A percentile compares a stretch with the other conserved stretches of the same genome.
Conservation (phyloP, 2,113 vertebrate genomes). For the Ginglymostoma cirratum region DNA sequence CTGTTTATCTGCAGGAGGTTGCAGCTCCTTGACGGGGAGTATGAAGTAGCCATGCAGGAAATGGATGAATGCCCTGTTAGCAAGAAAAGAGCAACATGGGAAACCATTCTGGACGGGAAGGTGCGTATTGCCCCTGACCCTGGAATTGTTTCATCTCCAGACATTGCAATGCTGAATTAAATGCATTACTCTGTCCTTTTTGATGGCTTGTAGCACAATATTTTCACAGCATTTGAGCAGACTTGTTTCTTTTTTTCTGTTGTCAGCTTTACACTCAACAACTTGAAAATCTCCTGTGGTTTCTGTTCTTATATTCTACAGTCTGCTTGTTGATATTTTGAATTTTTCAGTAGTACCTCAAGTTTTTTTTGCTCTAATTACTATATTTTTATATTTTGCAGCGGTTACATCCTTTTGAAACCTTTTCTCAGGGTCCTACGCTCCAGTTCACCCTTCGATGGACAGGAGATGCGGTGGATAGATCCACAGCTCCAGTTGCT, state of each 20-base stretch:
- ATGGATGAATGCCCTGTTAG: conserved; percentile 94
- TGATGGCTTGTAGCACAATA: too few relatives aligned
- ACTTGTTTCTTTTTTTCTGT: background rate
- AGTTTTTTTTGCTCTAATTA: background rate
- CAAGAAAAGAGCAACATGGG: conserved; percentile 97
- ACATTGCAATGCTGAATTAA: background rate
- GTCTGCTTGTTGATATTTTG: background rate
- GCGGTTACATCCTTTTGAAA: conserved; percentile 95
- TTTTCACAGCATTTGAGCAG: too few relatives aligned
- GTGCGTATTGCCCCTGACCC: conserved; percentile 48
- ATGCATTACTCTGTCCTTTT: too few relatives aligned
- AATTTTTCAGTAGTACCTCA: background rate
- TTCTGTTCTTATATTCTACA: background rate
- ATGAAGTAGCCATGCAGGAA: conserved; percentile 97
- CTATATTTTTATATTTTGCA: conserved; percentile 47
- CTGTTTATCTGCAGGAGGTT: conserved; percentile 64
- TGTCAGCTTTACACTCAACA: background rate
- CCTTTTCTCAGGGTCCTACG: conserved; percentile 99
- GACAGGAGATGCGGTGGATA: conserved; percentile 83
- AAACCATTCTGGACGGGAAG: conserved; percentile 96
- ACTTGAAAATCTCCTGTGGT: background rate
- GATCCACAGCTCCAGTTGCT: conserved; percentile 84
- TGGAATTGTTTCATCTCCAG: background rate
- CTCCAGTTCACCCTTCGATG: conserved; percentile 95
- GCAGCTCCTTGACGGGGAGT: conserved; percentile 93